Evolutionary conservation across 2,113 vertebrate species (phyloP), one percentile per base, ranked within the genome.

Genomic region (Acrocephalus arundinaceus): DNA sequence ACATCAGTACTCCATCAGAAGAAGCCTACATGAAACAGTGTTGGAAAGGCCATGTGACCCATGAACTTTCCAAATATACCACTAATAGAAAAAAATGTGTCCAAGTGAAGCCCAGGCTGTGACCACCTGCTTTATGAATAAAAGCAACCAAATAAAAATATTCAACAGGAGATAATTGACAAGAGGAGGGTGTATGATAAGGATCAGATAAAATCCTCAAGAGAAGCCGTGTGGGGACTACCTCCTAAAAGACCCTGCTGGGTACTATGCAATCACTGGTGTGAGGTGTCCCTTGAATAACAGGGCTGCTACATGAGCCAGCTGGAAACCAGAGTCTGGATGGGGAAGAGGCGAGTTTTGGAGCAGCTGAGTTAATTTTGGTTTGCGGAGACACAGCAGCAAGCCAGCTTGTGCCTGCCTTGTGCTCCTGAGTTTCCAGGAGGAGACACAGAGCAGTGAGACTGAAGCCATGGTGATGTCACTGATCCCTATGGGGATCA

Each of bases 381-480:
- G 2, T 35, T 70, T 8, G 6, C 9, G 27, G 16, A 17, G 14
- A 28, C 5, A 3, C 0, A 2, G 35, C 0, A 2, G 13, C 1
- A 7, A 67, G 35, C 35, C 57, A 78, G 28, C 52, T 17, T 4
- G 2, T 3, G 5, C 35, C 39, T 31, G 10, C 31, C 19, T 58
- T 31, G 11, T 46, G 24, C 10, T 17, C 25, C 25, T 0, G 2
- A 18, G 13, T 10, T 37, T 37, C 37, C 21, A 24, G 58, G 52
- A 45, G 6, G 25, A 81, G 51, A 27, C 2, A 2, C 5, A 5
- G 24, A 75, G 48, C 48, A 45, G 11, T 0, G 7, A 41, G 27
- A 24, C 31, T 7, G 2, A 63, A 88, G 39, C 33, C 0, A 6
- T 9, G 70, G 70, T 74, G 23, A 2, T 7, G 23, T 22, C 35